phyloP scores from a whole-genome alignment of 2,888 invertebrate genomes.

The Scrobipalpa atriplicella region DNA sequence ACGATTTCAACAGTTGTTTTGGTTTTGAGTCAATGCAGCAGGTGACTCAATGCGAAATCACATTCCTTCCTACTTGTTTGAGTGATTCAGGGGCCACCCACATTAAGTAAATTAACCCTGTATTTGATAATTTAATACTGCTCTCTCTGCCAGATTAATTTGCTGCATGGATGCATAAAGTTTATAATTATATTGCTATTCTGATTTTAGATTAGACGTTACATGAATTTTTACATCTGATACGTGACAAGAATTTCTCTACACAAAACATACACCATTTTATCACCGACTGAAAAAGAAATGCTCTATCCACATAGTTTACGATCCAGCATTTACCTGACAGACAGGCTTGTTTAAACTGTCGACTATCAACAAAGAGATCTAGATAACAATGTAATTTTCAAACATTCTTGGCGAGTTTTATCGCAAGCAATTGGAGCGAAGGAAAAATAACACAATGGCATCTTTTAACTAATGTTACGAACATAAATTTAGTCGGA shows the following conservation, averaged over 20 bases:
- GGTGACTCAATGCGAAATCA: slow-evolving; percentile 14
- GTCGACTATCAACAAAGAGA: slow-evolving; percentile 21
- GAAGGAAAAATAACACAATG: neutral
- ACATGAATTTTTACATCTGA: too few relatives aligned
- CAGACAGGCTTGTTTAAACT: slow-evolving; percentile 20
- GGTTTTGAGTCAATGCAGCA: slow-evolving; percentile 3
- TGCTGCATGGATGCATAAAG: neutral
- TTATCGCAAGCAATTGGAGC: slow-evolving; percentile 1
- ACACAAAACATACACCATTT: neutral
- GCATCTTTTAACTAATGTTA: neutral
- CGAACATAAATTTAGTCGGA: neutral
- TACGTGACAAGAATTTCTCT: too few relatives aligned
- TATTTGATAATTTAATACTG: slow-evolving; percentile 16
- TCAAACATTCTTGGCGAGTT: slow-evolving; percentile 14
- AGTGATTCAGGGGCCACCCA: slow-evolving; percentile 20
- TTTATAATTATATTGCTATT: slow-evolving; percentile 4
- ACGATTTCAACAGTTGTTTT: neutral
- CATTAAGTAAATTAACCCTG: slow-evolving; percentile 17
- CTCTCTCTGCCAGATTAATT: slow-evolving; percentile 18
- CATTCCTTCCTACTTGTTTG: neutral
- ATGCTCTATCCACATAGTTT: neutral
- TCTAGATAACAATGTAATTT: slow-evolving; percentile 24
- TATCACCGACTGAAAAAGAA: neutral
- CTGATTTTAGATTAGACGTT: too few relatives aligned
- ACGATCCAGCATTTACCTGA: neutral